Base-by-base conservation (phyloP, 2,113 vertebrate genomes). In the Caranx ignobilis region DNA sequence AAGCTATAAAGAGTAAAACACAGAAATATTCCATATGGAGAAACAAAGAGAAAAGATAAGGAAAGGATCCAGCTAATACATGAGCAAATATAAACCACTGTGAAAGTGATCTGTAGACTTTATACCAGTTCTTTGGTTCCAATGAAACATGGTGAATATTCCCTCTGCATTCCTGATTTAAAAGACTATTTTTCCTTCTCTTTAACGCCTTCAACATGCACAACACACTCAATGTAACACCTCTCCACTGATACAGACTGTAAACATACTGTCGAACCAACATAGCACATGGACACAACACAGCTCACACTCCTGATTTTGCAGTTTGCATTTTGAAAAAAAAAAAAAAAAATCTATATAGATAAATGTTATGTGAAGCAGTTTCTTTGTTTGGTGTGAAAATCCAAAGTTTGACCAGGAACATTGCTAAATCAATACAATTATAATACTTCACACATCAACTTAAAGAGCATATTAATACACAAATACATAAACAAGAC, bases 401-500 rank as follows among this genome's bases (percentile, higher is more conserved):
- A 64, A 77, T 70, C 35, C 11, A 39, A 75, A 71, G 72, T 18
- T 37, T 57, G 11, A 78, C 61, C 21, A 43, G 52, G 48, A 79
- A 71, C 75, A 52, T 54, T 37, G 71, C 41, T 61, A 61, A 61
- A 81, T 48, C 10, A 48, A 77, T 57, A 77, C 37, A 71, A 77
- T 87, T 39, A 59, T 19, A 15, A 75, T 55, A 54, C 59, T 75
- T 32, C 50, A 61, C 82, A 55, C 13, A 56, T 57, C 55, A 71
- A 66, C 41, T 56, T 47, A 63, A 63, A 83, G 47, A 62, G 61
- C 61, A 87, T 35, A 83, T 59, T 26, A 75, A 64, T 69, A 70
- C 31, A 84, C 70, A 92, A 67, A 84, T 41, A 82, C 63, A 84
- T 85, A 57, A 77, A 81, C 78, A 82, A 72, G 55, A 71, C 39